phyloP scores from a whole-genome alignment of 92 coral and sea anemone species.

The Meandrina meandrites region DNA sequence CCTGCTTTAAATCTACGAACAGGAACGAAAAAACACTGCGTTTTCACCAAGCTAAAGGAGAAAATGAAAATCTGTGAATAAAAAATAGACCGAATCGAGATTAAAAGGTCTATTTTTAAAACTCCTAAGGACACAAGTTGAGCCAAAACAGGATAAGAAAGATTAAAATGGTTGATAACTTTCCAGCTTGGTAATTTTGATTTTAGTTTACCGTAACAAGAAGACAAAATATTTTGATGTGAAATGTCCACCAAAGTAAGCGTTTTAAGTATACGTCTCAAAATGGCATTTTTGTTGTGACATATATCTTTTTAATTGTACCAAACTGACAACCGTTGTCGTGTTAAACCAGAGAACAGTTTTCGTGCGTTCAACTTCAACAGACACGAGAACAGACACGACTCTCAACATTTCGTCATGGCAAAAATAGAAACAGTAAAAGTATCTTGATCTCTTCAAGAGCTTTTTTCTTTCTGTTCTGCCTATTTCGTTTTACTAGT shows the following conservation, averaged over 20 bases:
- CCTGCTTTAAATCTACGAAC: neutral
- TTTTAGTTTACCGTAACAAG: neutral
- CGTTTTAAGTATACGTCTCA: neutral
- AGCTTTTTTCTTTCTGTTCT: neutral
- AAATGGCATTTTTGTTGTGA: neutral
- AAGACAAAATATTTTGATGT: conserved; percentile 4
- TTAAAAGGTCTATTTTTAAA: neutral
- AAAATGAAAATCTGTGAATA: neutral
- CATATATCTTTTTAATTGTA: neutral
- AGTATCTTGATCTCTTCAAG: neutral
- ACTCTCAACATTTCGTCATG: neutral
- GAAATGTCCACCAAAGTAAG: neutral
- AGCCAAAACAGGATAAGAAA: neutral
- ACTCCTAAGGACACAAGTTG: neutral
- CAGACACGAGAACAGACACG: no score
- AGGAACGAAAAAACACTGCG: neutral
- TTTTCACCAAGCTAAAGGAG: neutral
- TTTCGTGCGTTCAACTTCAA: no score
- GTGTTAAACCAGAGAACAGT: neutral
- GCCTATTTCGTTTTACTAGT: neutral
- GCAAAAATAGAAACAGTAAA: neutral
- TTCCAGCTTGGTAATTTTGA: neutral
- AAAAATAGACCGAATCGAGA: neutral
- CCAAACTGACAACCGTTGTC: neutral
- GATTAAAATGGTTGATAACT: neutral